Evolutionary conservation across 2,797 vertebrate species (phyloP), one percentile per base, ranked within the genome.

Genomic region (Cynopterus sphinx): DNA sequence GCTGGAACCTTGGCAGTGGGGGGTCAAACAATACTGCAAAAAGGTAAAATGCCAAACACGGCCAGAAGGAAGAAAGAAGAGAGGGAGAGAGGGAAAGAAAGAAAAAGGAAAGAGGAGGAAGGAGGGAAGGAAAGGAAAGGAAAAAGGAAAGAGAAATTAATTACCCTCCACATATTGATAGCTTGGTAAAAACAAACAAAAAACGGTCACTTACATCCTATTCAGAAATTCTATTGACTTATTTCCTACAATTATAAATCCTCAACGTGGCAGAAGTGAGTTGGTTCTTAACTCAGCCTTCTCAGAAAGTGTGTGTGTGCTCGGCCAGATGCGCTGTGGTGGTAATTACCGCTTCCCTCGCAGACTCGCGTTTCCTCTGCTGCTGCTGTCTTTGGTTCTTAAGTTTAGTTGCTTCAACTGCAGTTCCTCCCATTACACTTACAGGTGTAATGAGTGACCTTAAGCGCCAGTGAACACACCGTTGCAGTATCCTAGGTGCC

Each of bases 231-330:
- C 26, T 31, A 11, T 63, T 84, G 49, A 78, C 90, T 71, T 61
- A 75, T 93, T 61, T 21, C 43, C 84, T 75, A 71, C 74, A 53
- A 74, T 75, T 21, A 83, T 61, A 93, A 92, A 90, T 61, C 33
- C 59, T 88, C 46, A 67, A 46, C 9, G 12, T 39, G 28, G 24
- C 63, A 83, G 67, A 89, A 68, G 33, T 33, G 43, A 43, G 5
- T 89, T 74, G 51, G 6, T 68, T 73, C 55, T 67, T 81, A 81
- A 90, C 36, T 87, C 49, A 16, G 16, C 71, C 59, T 51, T 85
- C 65, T 57, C 26, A 17, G 26, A 36, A 70, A 92, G 46, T 13
- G 46, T 46, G 46, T 46, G 46, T 46, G 63, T 9, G 26, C 10
- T 12, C 19, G 9, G 67, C 67, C 33, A 22, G 36, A 51, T 71